These are phyloP conservation scores for Neolamprologus toae DNA, from an alignment of 2,113 vertebrate genomes.

Conservation along the genomic window DNA sequence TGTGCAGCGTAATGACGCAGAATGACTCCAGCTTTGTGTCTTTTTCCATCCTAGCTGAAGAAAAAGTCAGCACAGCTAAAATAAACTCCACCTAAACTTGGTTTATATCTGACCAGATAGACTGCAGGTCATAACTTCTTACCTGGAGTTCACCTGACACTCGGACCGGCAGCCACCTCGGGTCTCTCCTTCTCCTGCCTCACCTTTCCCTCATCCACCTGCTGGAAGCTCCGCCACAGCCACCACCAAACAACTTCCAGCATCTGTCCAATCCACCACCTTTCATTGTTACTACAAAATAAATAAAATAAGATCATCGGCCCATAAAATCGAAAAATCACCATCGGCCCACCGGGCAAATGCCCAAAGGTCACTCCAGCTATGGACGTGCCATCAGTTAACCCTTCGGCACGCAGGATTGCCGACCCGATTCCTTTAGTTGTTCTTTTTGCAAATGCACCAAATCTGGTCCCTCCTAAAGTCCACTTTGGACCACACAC, in stretches of 20 bases:
- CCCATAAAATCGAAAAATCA: not conserved
- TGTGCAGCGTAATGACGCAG: no score
- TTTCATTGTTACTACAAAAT: not conserved
- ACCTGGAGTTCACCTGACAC: not conserved
- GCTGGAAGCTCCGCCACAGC: not conserved
- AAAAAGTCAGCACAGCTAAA: accelerated
- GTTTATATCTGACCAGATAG: not conserved
- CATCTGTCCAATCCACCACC: not conserved
- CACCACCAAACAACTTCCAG: not conserved
- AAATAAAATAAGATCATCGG: not conserved
- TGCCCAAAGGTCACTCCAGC: not conserved
- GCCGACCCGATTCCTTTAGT: not conserved
- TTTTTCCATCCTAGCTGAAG: not conserved
- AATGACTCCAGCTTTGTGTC: not conserved
- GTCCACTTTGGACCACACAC: not conserved
- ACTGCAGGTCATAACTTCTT: not conserved
- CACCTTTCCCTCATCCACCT: not conserved
- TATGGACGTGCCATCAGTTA: not conserved
- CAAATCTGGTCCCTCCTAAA: not conserved
- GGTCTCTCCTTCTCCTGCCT: not conserved
- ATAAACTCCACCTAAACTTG: not conserved
- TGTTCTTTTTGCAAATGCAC: not conserved
- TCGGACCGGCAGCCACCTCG: accelerated
- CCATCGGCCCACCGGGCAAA: not conserved
- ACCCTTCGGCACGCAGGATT: accelerated